phyloP scores from a whole-genome alignment of 2,888 invertebrate genomes.

The Lasioglossum figueresi region DNA sequence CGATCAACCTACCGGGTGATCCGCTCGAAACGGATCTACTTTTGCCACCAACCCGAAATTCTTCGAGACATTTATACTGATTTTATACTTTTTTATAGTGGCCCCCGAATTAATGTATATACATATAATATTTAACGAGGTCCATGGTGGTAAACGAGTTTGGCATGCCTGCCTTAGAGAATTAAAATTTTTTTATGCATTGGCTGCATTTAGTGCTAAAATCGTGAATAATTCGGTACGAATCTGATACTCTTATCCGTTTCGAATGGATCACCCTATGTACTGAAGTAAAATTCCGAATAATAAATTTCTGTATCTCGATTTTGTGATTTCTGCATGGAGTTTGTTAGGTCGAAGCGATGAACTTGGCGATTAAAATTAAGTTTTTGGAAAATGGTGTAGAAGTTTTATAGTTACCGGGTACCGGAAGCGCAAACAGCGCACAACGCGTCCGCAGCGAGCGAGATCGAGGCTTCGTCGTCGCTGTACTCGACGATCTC shows the following conservation, averaged over 20 bases:
- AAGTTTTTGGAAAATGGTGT: neutral
- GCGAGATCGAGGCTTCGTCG: slow-evolving; percentile 47
- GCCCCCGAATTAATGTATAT: no score
- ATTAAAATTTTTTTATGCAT: no score
- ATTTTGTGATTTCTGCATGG: no score
- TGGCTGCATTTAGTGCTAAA: no score
- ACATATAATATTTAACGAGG: no score
- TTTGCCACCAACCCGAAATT: neutral
- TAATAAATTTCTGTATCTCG: no score
- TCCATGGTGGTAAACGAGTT: no score
- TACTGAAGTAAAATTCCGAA: neutral
- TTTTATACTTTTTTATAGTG: no score
- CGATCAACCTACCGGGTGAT: neutral
- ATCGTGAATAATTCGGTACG: no score
- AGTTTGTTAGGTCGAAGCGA: neutral
- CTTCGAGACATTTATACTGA: neutral
- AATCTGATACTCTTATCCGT: neutral
- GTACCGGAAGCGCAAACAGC: slow-evolving; percentile 54
- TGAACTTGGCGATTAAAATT: neutral
- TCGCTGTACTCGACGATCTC: slow-evolving; percentile 57
- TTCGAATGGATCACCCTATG: neutral
- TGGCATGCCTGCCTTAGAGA: no score
- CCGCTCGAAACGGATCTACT: neutral
- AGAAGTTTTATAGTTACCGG: slow-evolving; percentile 44
- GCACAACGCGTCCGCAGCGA: slow-evolving; percentile 53